These are phyloP conservation scores for Tetraodon nigroviridis DNA, from an alignment of 2,113 vertebrate species.

Conservation along the genomic window DNA sequence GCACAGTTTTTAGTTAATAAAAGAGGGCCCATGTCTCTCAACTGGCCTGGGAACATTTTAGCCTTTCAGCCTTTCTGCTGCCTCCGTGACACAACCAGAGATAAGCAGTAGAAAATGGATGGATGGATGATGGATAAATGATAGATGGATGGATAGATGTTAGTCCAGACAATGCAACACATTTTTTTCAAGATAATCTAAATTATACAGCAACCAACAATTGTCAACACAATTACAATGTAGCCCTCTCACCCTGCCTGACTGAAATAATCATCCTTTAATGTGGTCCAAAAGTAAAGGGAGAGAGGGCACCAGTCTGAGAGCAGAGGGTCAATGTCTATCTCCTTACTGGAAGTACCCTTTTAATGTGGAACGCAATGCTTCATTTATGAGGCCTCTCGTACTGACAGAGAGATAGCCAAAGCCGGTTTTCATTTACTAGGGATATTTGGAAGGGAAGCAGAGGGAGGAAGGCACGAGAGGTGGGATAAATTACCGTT, in stretches of 20 bases:
- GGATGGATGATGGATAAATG: too few species aligned
- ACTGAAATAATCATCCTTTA: conserved; percentile 65
- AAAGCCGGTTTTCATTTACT: conserved; percentile 60
- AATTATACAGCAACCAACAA: conserved; percentile 31
- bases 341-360: conserved; percentile 60
- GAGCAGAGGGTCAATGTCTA: conserved; percentile 50
- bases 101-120: too few species aligned
- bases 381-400: conserved; percentile 62
- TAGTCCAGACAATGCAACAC: too few species aligned
- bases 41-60: too few species aligned
- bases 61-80: too few species aligned
- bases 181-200: too few species aligned
- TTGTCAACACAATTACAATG: conserved; percentile 51
- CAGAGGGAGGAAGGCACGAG: conserved; percentile 45
- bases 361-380: conserved; percentile 60
- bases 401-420: conserved; percentile 59
- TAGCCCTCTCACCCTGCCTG: conserved; percentile 46
- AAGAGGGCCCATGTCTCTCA: too few species aligned
- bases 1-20: too few species aligned
- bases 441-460: conserved; percentile 59
- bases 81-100: too few species aligned
- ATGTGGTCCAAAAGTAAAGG: conserved; percentile 54
- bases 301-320: conserved; percentile 20
- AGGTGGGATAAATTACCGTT: conserved; percentile 68
- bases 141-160: too few species aligned